Percentiles rank a stretch among this genome's conserved stretches.
Evolutionary conservation across 2,888 invertebrate species (phyloP).

Genomic region (Sarcophaga variegata): DNA sequence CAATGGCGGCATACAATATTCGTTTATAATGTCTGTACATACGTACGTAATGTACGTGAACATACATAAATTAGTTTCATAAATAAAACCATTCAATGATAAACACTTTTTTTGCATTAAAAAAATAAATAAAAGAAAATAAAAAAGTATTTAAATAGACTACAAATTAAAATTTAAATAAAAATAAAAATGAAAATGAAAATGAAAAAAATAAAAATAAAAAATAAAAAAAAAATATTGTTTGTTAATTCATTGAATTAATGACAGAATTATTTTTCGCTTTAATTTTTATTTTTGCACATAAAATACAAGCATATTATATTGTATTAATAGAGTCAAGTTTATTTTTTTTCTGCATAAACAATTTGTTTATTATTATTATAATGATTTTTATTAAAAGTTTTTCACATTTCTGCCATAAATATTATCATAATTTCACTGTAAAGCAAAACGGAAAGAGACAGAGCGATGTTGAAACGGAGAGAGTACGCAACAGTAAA

Average conservation of each 20-base stretch:
- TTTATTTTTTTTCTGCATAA: constrained; percentile 44
- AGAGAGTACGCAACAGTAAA: no score
- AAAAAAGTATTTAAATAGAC: constrained; percentile 30
- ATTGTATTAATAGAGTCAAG: constrained; percentile 55
- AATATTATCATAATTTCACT: constrained; percentile 14
- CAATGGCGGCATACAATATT: neutral
- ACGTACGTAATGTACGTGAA: constrained; percentile 36
- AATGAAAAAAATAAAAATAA: constrained; percentile 5
- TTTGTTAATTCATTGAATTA: constrained; percentile 63
- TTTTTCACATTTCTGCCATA: constrained; percentile 1
- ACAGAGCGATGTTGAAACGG: no score
- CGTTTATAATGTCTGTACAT: no score
- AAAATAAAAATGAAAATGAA: no score
- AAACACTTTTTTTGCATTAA: constrained; percentile 10
- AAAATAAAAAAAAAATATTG: constrained; percentile 44
- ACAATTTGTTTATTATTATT: constrained; percentile 54
- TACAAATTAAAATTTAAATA: no score
- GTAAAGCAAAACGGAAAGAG: no score
- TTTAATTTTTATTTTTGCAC: neutral
- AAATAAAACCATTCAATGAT: constrained; percentile 52
- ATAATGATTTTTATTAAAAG: constrained; percentile 42
- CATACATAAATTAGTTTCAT: constrained; percentile 56
- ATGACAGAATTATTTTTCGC: constrained; percentile 36
- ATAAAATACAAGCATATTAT: neutral
- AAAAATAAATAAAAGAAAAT: constrained; percentile 14